These are phyloP conservation scores for Epinephelus lanceolatus DNA, from an alignment of 2,113 vertebrate genomes.

Conservation along the genomic window DNA sequence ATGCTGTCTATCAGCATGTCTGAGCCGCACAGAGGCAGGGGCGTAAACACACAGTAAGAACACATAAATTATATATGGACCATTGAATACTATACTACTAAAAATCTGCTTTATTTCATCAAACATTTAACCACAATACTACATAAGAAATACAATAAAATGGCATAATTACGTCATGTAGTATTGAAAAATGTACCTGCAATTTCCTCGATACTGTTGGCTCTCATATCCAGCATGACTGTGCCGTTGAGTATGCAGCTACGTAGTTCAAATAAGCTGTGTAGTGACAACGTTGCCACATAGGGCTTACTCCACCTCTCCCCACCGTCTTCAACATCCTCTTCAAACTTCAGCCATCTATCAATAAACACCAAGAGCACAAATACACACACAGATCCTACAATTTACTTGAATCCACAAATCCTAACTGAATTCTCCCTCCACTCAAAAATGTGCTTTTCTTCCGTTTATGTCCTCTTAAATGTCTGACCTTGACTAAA, in stretches of 20 bases:
- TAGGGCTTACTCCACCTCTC: slow-evolving; percentile 98
- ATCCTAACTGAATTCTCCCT: background rate
- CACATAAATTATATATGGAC: background rate
- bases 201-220: slow-evolving; percentile 93
- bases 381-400: slow-evolving; percentile 15
- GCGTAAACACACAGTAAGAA: slow-evolving; percentile 11
- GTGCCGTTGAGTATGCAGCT: slow-evolving; percentile 96
- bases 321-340: slow-evolving; percentile 96
- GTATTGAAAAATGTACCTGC: slow-evolving; percentile 84
- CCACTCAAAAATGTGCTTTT: too few relatives aligned
- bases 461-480: too few relatives aligned
- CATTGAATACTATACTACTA: background rate
- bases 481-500: too few relatives aligned
- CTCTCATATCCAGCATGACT: slow-evolving; percentile 97
- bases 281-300: slow-evolving; percentile 93
- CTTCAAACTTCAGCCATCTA: slow-evolving; percentile 95
- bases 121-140: background rate
- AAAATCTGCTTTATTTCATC: background rate
- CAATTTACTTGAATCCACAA: background rate
- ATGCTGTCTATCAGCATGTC: slow-evolving; percentile 97
- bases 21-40: slow-evolving; percentile 65
- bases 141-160: background rate
- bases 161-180: background rate
- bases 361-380: background rate
- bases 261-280: slow-evolving; percentile 94